These are phyloP conservation scores for Myrmophylax atrothorax DNA, from an alignment of 2,113 vertebrate genomes.

Conservation along the genomic window DNA sequence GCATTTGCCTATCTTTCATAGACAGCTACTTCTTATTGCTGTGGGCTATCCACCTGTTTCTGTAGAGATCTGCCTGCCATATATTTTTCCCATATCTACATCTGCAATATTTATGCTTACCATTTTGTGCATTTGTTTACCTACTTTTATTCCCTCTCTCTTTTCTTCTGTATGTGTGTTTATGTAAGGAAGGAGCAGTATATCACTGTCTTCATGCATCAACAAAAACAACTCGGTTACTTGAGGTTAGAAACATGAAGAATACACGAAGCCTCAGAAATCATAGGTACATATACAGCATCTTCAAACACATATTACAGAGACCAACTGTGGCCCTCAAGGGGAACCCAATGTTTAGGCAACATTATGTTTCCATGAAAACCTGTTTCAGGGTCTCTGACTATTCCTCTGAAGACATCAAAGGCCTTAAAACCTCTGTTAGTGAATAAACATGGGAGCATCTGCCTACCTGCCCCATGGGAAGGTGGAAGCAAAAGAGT, in stretches of 20 bases:
- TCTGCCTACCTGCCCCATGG: not conserved
- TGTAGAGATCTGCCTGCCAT: not conserved
- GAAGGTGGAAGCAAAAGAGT: not conserved
- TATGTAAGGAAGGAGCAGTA: not conserved
- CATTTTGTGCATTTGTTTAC: conserved; percentile 14
- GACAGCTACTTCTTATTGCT: conserved; percentile 16
- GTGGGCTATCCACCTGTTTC: conserved; percentile 34
- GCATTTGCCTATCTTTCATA: conserved; percentile 10
- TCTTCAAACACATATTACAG: not conserved
- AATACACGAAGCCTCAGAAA: not conserved
- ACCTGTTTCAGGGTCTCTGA: not conserved
- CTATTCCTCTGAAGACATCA: not conserved
- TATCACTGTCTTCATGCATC: not conserved
- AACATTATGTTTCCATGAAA: not conserved
- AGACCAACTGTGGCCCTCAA: not conserved
- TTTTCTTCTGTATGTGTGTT: not conserved
- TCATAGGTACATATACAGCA: not conserved
- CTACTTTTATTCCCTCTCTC: not conserved
- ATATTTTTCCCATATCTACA: not conserved
- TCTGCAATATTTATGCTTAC: conserved; percentile 35
- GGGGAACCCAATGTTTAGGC: not conserved
- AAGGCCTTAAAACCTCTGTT: not conserved
- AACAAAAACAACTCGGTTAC: not conserved
- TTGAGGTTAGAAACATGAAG: not conserved
- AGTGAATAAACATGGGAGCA: not conserved